Evolutionary conservation across 2,113 vertebrate genomes (phyloP).

Genomic region (Fregata magnificens): DNA sequence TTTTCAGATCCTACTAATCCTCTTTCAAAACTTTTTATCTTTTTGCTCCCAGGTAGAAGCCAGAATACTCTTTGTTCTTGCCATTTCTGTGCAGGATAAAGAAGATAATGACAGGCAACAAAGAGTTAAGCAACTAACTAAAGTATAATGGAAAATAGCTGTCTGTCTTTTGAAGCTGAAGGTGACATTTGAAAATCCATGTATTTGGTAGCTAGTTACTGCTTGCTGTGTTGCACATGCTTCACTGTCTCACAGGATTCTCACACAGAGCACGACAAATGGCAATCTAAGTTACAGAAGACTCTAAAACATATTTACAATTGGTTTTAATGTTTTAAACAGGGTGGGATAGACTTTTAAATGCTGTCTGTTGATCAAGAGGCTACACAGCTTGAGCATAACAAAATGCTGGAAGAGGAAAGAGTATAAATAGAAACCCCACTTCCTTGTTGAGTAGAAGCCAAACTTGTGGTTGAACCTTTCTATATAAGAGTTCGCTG

Average conservation of each 20-base stretch:
- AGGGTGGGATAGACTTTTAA: not conserved
- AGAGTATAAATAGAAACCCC: conserved; percentile 60
- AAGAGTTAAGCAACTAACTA: not conserved
- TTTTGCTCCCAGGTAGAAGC: not conserved
- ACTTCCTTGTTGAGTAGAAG: conserved; percentile 58
- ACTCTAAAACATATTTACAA: not conserved
- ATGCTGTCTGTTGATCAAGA: conserved; percentile 5
- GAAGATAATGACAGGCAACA: not conserved
- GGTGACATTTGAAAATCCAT: not conserved
- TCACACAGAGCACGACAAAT: not conserved
- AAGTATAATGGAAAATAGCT: not conserved
- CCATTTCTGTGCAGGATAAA: not conserved
- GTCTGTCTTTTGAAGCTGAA: not conserved
- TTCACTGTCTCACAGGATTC: not conserved
- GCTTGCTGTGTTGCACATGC: not conserved
- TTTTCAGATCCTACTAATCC: not conserved
- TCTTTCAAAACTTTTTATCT: not conserved
- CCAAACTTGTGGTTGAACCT: conserved; percentile 38
- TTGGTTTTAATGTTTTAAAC: not conserved
- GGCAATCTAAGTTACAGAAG: not conserved
- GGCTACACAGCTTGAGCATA: not conserved
- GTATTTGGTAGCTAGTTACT: not conserved
- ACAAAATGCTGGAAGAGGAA: conserved; percentile 56
- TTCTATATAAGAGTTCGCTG: not conserved
- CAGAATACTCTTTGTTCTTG: not conserved